phyloP scores from a whole-genome alignment of 2,888 invertebrate genomes.

The Micoletzkya japonica region DNA sequence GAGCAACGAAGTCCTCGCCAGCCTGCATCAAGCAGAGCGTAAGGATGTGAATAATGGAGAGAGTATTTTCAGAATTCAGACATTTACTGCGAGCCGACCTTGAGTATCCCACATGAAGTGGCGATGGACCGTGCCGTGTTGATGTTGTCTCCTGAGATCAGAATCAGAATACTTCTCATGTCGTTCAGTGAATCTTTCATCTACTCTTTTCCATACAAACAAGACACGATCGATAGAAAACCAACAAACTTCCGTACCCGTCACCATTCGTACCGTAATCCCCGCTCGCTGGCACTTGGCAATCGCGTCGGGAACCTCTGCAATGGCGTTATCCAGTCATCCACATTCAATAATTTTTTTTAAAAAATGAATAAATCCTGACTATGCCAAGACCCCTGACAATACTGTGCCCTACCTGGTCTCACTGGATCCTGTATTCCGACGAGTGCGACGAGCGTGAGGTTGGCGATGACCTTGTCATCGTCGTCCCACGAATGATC shows the following conservation, averaged over 20 bases:
- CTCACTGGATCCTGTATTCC: constrained; percentile 70
- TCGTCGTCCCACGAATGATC: constrained; percentile 70
- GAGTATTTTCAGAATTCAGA: too few species aligned
- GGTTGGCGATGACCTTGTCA: constrained; percentile 63
- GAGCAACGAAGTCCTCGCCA: constrained; percentile 88
- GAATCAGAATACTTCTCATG: too few species aligned
- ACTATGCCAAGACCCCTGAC: not conserved
- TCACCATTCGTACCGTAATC: constrained; percentile 69
- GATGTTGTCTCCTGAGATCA: constrained; percentile 86
- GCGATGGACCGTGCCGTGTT: constrained; percentile 98
- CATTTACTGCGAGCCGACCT: too few species aligned
- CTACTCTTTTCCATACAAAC: too few species aligned
- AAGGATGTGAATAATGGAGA: too few species aligned
- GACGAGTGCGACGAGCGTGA: constrained; percentile 67
- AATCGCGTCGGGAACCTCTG: constrained; percentile 68
- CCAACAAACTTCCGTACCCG: too few species aligned
- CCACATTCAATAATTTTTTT: too few species aligned
- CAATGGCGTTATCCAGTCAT: too few species aligned
- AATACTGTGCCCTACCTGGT: constrained; percentile 62
- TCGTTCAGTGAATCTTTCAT: too few species aligned
- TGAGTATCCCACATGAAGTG: constrained; percentile 90
- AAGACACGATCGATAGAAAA: too few species aligned
- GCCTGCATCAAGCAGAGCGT: too few species aligned
- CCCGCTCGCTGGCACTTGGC: constrained; percentile 68
- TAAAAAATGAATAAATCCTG: not conserved